Base-by-base conservation (phyloP, 2,797 vertebrate genomes). In the Neomorphus geoffroyi region DNA sequence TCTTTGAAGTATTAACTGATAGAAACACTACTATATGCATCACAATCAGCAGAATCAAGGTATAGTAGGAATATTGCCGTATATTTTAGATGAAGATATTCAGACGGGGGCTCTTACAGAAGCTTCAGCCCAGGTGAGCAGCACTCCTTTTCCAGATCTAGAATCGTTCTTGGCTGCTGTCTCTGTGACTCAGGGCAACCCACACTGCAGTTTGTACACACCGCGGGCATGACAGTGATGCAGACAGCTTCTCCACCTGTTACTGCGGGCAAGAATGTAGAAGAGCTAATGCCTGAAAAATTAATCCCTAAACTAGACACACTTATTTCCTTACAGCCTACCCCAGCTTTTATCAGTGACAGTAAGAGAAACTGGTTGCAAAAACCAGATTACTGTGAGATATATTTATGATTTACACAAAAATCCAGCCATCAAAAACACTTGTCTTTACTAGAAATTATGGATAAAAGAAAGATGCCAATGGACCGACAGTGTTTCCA, bases 351-450 rank as follows among this genome's bases (percentile, higher is more conserved):
- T 41, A 33, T 10, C 13, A 23, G 66, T 19, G 35, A 32, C 30
- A 84, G 41, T 27, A 45, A 45, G 54, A 78, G 24, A 66, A 84
- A 78, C 9, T 10, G 72, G 67, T 28, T 77, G 54, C 37, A 78
- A 83, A 92, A 90, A 64, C 71, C 32, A 84, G 61, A 61, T 91
- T 92, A 62, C 78, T 92, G 88, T 94, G 85, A 60, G 88, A 65
- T 27, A 65, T 6, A 5, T 61, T 41, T 41, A 53, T 56, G 78
- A 77, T 70, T 85, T 58, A 37, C 9, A 60, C 56, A 79, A 85
- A 78, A 80, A 22, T 3, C 2, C 53, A 95, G 37, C 11, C 48
- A 64, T 64, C 85, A 86, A 66, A 88, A 86, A 17, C 14, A 21
- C 37, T 2, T 79, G 18, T 65, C 72, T 58, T 67, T 32, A 56